phyloP scores from a whole-genome alignment of 2,113 vertebrate species.

The Pholis gunnellus region DNA sequence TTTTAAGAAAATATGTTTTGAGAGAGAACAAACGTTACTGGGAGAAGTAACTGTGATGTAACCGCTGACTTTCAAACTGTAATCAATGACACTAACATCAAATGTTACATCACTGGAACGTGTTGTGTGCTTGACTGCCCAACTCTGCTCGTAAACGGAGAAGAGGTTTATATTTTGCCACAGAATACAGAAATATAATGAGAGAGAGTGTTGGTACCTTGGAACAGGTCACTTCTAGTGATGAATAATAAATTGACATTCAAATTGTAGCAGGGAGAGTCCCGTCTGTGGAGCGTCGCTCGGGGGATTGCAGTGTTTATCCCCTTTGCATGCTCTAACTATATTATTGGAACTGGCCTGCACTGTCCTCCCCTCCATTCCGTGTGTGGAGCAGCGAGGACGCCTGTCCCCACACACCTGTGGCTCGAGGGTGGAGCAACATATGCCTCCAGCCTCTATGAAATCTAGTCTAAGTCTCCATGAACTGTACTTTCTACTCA shows the following conservation, averaged over 20 bases:
- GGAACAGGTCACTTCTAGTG: slow-evolving; percentile 23
- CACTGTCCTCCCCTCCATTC: slow-evolving; percentile 5
- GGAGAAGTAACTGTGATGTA: not conserved
- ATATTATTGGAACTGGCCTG: slow-evolving; percentile 14
- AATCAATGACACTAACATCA: not conserved
- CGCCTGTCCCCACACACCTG: slow-evolving; percentile 41
- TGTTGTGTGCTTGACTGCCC: too few species aligned
- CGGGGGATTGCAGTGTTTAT: slow-evolving; percentile 49
- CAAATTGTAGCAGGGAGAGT: slow-evolving; percentile 39
- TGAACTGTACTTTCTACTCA: slow-evolving; percentile 76
- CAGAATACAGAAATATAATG: not conserved
- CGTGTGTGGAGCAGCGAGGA: slow-evolving; percentile 6
- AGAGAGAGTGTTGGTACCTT: slow-evolving; percentile 18
- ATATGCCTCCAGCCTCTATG: slow-evolving; percentile 41
- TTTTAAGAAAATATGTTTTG: not conserved
- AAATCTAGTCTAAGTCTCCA: slow-evolving; percentile 58
- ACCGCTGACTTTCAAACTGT: too few species aligned
- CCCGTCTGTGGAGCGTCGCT: slow-evolving; percentile 33
- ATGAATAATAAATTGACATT: slow-evolving; percentile 59
- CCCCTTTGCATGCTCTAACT: slow-evolving; percentile 33
- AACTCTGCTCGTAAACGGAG: not conserved
- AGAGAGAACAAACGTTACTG: not conserved
- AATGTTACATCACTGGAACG: not conserved
- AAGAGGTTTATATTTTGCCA: not conserved
- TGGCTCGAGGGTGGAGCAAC: not conserved